Evolutionary conservation across 1,140 invertebrate species (phyloP), one percentile per base, ranked within the genome.

Genomic region (Acyrthosiphon pisum): DNA sequence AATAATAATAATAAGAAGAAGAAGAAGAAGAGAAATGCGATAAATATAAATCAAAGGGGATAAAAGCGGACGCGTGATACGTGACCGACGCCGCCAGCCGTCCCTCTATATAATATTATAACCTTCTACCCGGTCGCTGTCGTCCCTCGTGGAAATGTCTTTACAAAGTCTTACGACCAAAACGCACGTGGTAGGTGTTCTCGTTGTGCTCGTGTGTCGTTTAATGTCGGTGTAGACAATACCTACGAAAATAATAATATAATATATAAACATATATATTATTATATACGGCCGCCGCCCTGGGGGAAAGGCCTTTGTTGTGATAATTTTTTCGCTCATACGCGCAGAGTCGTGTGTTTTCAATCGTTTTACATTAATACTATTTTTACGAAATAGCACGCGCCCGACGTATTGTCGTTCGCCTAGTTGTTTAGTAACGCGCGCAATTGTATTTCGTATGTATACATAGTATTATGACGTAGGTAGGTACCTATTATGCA

Each of bases 41-140:
- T 50, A 89, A 89, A 37, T 50, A 89, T 89, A 89, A 53, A 89
- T 89, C 87, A 89, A 89, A 89, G 37, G 87, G 87, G 87, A 88
- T 50, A 35, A 87, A 89, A 88, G n/a, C 83, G 83, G 81, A 41
- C 22, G 46, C 9, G n/a, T 3, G 30, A 89, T 89, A 89, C 87
- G 87, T 89, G 87, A 89, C 87, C 48, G n/a, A 89, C 48, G 48
- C 87, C 48, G 26, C 23, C 44, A 35, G 46, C 30, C 44, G n/a
- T 26, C 26, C 30, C 22, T 50, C 48, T 50, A 46, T 46, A 46
- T 50, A 18, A 1, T 48, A 48, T 48, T 14, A 50, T 68, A 60
- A 68, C 11, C 30, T 60, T 60, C 56, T 68, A 68, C 30, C 30
- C 46, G n/a, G 84, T 18, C 30, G 84, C 23, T 37, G 20, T 86